Base-by-base conservation (phyloP, 2,888 invertebrate genomes). In the Iselma pallidipennis region DNA sequence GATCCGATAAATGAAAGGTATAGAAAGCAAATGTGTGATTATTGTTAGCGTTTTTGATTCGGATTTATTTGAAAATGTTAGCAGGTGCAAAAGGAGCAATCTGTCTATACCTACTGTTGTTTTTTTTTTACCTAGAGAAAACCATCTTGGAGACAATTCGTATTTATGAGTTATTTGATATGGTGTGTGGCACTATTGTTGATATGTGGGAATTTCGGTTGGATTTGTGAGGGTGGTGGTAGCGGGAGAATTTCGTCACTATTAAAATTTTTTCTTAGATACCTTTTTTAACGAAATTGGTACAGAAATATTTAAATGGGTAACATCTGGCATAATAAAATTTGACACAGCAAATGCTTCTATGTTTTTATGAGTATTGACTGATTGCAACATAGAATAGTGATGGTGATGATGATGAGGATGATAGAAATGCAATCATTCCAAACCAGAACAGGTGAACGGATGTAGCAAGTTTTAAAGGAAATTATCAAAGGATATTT, bases 391-490 rank as follows among this genome's bases (percentile, higher is more conserved):
- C 21, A 31, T 16, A 29, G 1, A 51, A 1, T 50, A 29, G 28
- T 16, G 12, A 51, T 51, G 16, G 25, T 25, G 23, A 52, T 52
- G 53, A 53, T 53, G 16, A 23, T n/a, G 26, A n/a, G 29, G 42
- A 37, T 19, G 33, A 26, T 42, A 9, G 54, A 45, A 5, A 45
- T 1, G 45, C n/a, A 54, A 54, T 54, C 42, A 54, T 52, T 29
- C 45, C 12, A 33, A 52, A 33, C 45, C 28, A 49, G 21, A 55
- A 55, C 57, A 57, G 57, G 57, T 57, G 57, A 57, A 48, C 57
- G 57, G 57, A 57, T 57, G 33, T 57, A 50, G 14, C 57, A 45
- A 57, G 50, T 55, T 55, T 48, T 28, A 57, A 50, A 57, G 57
- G 57, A 57, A 57, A 57, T 57, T 48, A 33, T 37, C 50, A 45